Conservation (phyloP, 2,888 invertebrate genomes). For the Thereva nobilitata region DNA sequence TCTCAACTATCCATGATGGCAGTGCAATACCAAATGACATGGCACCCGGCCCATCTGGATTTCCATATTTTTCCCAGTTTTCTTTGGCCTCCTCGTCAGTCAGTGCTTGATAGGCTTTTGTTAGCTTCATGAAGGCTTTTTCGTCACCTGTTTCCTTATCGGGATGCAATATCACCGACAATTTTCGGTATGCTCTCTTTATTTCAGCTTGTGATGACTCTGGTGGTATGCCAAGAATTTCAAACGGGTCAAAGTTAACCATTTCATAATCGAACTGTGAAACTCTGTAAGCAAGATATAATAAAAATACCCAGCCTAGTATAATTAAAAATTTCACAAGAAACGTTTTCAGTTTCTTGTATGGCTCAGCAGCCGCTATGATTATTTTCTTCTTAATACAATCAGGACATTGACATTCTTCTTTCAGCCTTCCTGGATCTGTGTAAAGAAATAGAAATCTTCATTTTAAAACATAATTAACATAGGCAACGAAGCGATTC, state of each 20-base stretch:
- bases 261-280: constrained; percentile 98
- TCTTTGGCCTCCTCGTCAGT: constrained; percentile 96
- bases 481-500: constrained; percentile 7
- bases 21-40: constrained; percentile 99
- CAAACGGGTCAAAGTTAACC: constrained; percentile 98
- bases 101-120: constrained; percentile 89
- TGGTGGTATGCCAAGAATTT: constrained; percentile 87
- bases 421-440: constrained; percentile 78
- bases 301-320: constrained; percentile 80
- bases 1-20: constrained; percentile 99
- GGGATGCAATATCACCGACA: constrained; percentile 93
- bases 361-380: constrained; percentile 84
- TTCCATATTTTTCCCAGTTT: constrained; percentile 99
- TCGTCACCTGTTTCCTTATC: constrained; percentile 98
- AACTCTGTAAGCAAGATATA: constrained; percentile 84
- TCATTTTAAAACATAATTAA: constrained; percentile 8
- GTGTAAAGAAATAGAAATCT: constrained; percentile 46
- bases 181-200: constrained; percentile 92
- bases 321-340: constrained; percentile 78
- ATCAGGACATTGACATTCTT: constrained; percentile 86
- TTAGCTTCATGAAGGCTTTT: constrained; percentile 95
- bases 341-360: constrained; percentile 80
- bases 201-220: constrained; percentile 87
- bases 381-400: constrained; percentile 83
- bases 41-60: constrained; percentile 99